Base-by-base conservation (phyloP, 2,797 vertebrate species). In the Leuciscus waleckii region DNA sequence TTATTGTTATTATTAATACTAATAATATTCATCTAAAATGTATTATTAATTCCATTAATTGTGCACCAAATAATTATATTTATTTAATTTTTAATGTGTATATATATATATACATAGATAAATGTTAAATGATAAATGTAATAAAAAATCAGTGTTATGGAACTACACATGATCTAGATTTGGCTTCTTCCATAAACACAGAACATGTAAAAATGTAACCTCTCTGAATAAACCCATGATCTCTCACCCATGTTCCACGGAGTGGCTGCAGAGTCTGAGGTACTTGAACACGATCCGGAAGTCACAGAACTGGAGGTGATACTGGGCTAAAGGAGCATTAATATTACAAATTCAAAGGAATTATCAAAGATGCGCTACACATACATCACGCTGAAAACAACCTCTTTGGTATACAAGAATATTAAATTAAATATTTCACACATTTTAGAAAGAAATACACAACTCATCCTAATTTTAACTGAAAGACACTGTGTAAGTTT, bases 271-370 rank as follows among this genome's bases (percentile, higher is more conserved):
- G 97, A 97, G 91, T 99, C 98, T 0, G 98, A 98, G 90, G 96
- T 96, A 90, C 97, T 98, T 90, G 98, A 98, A 90, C 97, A 97
- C 83, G 98, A 99, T 21, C 97, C 97, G 0, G 98, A 99, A 3
- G 91, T 94, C 51, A 95, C 82, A 0, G 95, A 94, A 81, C 94
- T 92, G 67, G 98, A 98, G 0, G 97, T 97, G 90, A 96, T 97
- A 92, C 98, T 98, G 86, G 97, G 96, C 98, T 99, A 92, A 90
- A 81, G 76, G 58, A 37, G 73, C 21, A 19, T 1, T 29, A 5
- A 43, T 41, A 65, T 26, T 14, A 23, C n/a, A 73, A 19, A 68
- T 63, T n/a, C 16, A 82, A 73, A 71, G 21, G 37, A 37, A 84
- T 10, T 41, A 58, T 68, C 9, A 78, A 2, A 26, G 21, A 35